Evolutionary conservation across 1,140 invertebrate genomes (phyloP), one percentile per base, ranked within the genome.

Genomic region (Meloidogyne floridensis): DNA sequence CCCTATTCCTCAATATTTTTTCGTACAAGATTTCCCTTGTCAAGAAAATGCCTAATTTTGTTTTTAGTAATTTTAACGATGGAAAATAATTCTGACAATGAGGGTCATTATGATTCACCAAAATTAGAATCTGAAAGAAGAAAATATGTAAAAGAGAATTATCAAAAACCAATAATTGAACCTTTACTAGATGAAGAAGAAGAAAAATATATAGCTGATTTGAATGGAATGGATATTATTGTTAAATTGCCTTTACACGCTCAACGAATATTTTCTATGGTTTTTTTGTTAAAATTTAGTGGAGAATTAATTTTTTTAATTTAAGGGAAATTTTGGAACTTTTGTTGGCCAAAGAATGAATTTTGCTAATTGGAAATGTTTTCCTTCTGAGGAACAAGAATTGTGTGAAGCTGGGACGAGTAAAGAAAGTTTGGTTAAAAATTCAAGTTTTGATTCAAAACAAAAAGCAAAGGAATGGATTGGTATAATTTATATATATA

Each of bases 301-400:
- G 2, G 7, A n/a, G n/a, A 65, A 7, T 72, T 73, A 15, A 73
- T 15, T 47, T 74, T 74, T 54, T 15, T 15, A 47, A 74, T 20
- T n/a, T 51, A 4, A 81, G 80, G 74, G 74, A 53, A 81, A 81
- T 79, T 81, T 81, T 77, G 80, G 80, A 20, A 75, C 80, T n/a
- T 81, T 81, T 53, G 59, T 81, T 20, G 80, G 80, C 0, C 74
- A 77, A 53, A 47, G 80, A n/a, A 81, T 81, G 80, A 81, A 81
- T 51, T 80, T 81, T 75, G 69, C 65, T 1, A 80, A 81, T 80
- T 72, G 3, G 59, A 20, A n/a, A 6, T 81, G 80, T 80, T 81
- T 81, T 54, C 2, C 18, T 8, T 6, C 65, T 32, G 18, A 32
- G 32, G 32, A 59, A 18, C 53, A 43, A 18, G 73, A 56, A 13